phyloP scores from a whole-genome alignment of 2,797 vertebrate genomes.

The Erpetoichthys calabaricus region DNA sequence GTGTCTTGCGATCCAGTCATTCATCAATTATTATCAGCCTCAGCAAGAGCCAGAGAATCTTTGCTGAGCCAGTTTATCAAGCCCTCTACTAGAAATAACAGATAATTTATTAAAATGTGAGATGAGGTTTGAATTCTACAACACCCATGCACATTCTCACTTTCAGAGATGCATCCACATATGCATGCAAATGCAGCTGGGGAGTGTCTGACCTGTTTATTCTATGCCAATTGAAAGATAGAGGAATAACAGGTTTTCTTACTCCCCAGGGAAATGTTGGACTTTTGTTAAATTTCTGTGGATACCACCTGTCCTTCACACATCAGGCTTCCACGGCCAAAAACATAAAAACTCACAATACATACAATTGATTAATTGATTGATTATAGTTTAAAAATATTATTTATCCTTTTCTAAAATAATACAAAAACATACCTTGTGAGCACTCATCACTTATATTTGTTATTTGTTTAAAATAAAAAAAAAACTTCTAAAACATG shows the following conservation, averaged over 20 bases:
- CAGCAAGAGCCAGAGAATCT: constrained; percentile 52
- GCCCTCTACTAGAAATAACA: constrained; percentile 37
- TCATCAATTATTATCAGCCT: constrained; percentile 93
- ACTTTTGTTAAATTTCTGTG: constrained; percentile 22
- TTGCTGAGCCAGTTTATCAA: constrained; percentile 56
- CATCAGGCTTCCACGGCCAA: constrained; percentile 10
- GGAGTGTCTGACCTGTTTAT: constrained; percentile 25
- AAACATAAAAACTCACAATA: constrained; percentile 12
- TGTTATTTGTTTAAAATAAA: no score
- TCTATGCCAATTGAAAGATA: constrained; percentile 19
- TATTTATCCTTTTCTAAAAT: no score
- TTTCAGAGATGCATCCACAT: no score
- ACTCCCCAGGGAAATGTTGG: constrained; percentile 17
- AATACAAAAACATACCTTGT: no score
- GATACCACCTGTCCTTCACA: constrained; percentile 21
- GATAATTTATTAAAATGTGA: constrained; percentile 45
- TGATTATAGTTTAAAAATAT: no score
- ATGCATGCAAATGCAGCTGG: constrained; percentile 2
- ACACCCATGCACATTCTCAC: constrained; percentile 11
- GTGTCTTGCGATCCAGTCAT: constrained; percentile 57
- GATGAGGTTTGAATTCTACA: constrained; percentile 30
- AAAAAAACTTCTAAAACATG: no score
- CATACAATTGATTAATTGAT: constrained; percentile 21
- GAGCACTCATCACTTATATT: no score
- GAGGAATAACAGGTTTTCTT: constrained; percentile 4